Base-by-base conservation (phyloP, 2,888 invertebrate genomes). In the Phalera bucephala region DNA sequence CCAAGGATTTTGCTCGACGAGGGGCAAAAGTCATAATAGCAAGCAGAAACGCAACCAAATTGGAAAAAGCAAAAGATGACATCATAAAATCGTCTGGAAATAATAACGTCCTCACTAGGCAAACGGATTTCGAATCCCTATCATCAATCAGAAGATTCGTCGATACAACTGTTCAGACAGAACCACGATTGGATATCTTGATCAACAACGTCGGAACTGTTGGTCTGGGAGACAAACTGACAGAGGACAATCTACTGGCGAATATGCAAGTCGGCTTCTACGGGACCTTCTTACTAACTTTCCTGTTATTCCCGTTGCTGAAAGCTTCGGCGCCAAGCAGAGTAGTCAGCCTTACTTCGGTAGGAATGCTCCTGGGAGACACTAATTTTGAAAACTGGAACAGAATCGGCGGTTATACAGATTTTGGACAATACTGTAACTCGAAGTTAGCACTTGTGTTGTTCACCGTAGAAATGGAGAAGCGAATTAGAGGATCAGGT, bases 301-400 rank as follows among this genome's bases (percentile, higher is more conserved):
- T 64, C 33, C 64, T 86, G 0, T 40, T 86, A 8, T 76, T 80
- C 10, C 83, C 84, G 0, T 38, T 76, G 2, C 30, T 85, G 8
- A 76, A 55, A 40, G 33, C 49, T 1, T 81, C 83, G 23, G 76
- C 79, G 0, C 84, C 82, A 0, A 80, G 82, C 25, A 66, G 83
- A 20, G 41, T 85, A 2, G 57, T 85, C 9, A 81, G 74, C 33
- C 74, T 81, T 0, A 72, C 80, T 0, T 84, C 86, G 0, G 91
- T 93, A 50, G 84, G 94, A 1, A 93, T 95, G 60, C 88, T 93
- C n/a, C 64, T 95, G 1, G 92, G 94, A 0, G 86, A 91, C 0
- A 80, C 95, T 6, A 93, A 96, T 67, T 63, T 95, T 19, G 91
- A 94, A 15, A 93, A 94, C 43, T 74, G 94, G 46, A 96, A 96